Evolutionary conservation across 37 sponge, comb jelly and placozoan genomes (phyloP).

Genomic region (Amphimedon queenslandica): DNA sequence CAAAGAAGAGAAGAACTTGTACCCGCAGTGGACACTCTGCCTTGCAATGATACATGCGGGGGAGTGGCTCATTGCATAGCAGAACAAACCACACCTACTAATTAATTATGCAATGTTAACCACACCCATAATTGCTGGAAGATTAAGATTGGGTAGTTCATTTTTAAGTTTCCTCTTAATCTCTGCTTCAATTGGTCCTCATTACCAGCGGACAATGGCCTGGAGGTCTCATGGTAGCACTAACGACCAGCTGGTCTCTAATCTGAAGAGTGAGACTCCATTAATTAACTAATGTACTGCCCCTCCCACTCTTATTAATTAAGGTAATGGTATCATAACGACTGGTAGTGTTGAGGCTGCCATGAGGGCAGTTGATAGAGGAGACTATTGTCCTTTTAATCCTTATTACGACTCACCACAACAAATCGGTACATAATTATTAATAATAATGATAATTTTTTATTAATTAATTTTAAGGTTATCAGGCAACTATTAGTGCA

Average conservation of each 20-base stretch:
- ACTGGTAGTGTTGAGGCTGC: constrained; percentile 63
- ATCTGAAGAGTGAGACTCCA: constrained; percentile 26
- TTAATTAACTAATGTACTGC: not conserved
- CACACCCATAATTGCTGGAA: too few species aligned
- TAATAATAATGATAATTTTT: not conserved
- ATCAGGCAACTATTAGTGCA: constrained; percentile 95
- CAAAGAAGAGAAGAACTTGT: too few species aligned
- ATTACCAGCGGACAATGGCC: constrained; percentile 43
- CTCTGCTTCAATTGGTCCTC: too few species aligned
- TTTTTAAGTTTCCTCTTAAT: too few species aligned
- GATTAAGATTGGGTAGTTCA: too few species aligned
- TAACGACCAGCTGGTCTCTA: constrained; percentile 32
- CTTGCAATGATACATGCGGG: too few species aligned
- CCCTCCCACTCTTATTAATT: not conserved
- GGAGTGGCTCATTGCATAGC: too few species aligned
- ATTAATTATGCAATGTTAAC: too few species aligned
- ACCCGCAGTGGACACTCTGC: too few species aligned
- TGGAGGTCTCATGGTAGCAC: constrained; percentile 36
- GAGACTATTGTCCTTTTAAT: constrained; percentile 59
- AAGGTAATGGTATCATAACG: constrained; percentile 71
- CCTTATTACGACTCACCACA: constrained; percentile 93
- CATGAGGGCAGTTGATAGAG: constrained; percentile 80
- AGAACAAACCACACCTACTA: too few species aligned
- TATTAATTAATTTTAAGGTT: constrained; percentile 27
- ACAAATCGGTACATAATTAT: constrained; percentile 58